Conservation (phyloP, 2,113 vertebrate genomes). For the Mesitornis unicolor region DNA sequence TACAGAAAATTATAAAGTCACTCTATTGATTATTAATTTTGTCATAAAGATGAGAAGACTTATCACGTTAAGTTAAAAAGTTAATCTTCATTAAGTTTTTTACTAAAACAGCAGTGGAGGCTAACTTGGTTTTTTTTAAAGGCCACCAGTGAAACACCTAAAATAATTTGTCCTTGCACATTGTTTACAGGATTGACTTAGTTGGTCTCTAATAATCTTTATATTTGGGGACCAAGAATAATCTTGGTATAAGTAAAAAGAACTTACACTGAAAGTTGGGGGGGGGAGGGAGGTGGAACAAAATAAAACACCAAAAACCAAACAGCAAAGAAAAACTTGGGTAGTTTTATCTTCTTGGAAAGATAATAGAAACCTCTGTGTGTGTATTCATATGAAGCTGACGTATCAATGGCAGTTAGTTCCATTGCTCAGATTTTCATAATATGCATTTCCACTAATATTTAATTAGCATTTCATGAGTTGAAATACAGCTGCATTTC, state of each 20-base stretch:
- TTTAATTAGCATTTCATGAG: background rate
- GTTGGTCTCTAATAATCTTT: background rate
- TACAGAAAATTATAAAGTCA: background rate
- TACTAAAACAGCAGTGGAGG: no score
- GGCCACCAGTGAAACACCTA: background rate
- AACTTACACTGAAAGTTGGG: background rate
- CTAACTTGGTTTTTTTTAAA: no score
- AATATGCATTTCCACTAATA: background rate
- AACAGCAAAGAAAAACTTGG: background rate
- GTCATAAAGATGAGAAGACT: no score
- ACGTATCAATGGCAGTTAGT: background rate
- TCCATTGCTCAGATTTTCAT: background rate
- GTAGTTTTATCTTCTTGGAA: background rate
- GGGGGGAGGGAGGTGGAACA: rapidly evolving
- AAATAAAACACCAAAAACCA: no score
- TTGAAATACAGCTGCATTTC: background rate
- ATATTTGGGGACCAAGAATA: background rate
- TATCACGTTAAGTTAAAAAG: no score
- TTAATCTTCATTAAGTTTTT: no score
- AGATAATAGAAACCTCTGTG: background rate
- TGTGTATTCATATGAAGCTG: background rate
- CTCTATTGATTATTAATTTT: background rate
- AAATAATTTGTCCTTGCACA: background rate
- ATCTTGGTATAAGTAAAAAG: background rate
- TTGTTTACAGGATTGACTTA: background rate